Evolutionary conservation across 2,888 invertebrate genomes (phyloP).

Genomic region (Camponotus fellah): DNA sequence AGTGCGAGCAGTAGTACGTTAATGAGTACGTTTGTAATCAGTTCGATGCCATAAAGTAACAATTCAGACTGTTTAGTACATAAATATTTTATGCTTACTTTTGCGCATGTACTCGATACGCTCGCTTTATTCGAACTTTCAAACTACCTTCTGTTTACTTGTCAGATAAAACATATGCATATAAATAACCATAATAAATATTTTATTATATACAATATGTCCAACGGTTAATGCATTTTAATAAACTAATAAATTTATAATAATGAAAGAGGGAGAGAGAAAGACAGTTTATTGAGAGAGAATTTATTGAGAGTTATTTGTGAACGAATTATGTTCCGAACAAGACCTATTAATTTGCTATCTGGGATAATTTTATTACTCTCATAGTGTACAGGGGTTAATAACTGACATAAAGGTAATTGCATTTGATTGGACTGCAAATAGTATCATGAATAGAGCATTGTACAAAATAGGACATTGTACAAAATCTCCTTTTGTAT

Average conservation of each 20-base stretch:
- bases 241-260: not conserved
- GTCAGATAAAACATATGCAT: not conserved
- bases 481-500: slow-evolving; percentile 22
- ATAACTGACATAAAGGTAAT: slow-evolving; percentile 10
- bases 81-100: not conserved
- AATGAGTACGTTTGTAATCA: slow-evolving; percentile 75
- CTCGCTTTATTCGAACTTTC: not conserved
- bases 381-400: not conserved
- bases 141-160: not conserved
- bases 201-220: not conserved
- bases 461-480: not conserved
- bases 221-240: not conserved
- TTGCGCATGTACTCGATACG: not conserved
- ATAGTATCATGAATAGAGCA: slow-evolving; percentile 5
- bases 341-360: not conserved
- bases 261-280: not conserved
- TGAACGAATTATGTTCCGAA: not conserved
- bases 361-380: slow-evolving; percentile 17
- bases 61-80: slow-evolving; percentile 1
- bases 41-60: slow-evolving; percentile 61
- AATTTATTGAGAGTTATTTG: not conserved
- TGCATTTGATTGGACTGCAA: not conserved
- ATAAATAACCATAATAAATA: not conserved
- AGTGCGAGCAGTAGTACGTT: slow-evolving; percentile 80
- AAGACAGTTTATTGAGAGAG: not conserved